phyloP scores from a whole-genome alignment of 37 sponge, comb jelly and placozoan species.

The Aphrocallistes beatrix region DNA sequence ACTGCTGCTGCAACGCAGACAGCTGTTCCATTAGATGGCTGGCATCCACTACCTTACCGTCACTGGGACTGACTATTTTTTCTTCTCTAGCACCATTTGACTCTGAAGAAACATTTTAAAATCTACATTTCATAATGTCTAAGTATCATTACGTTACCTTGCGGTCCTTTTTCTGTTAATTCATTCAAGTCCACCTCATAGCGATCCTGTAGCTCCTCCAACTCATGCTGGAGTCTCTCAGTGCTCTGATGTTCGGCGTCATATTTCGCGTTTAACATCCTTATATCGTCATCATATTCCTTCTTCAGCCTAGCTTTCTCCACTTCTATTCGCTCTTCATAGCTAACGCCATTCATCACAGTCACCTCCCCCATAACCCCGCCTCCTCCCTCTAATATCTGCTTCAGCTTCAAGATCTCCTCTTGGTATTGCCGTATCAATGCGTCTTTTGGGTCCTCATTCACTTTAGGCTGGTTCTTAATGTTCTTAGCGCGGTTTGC shows the following conservation, averaged over 20 bases:
- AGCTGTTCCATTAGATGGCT: constrained; percentile 25
- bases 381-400: constrained; percentile 51
- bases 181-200: neutral
- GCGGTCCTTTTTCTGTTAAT: neutral
- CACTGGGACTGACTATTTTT: neutral
- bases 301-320: constrained; percentile 21
- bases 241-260: constrained; percentile 50
- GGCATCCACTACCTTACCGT: neutral
- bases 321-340: constrained; percentile 21
- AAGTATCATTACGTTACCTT: neutral
- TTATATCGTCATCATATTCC: constrained; percentile 70
- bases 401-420: constrained; percentile 78
- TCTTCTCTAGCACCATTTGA: too few relatives aligned
- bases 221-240: constrained; percentile 49
- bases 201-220: constrained; percentile 34
- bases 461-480: constrained; percentile 93
- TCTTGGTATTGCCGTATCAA: constrained; percentile 83
- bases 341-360: constrained; percentile 19
- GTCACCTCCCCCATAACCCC: neutral
- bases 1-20: constrained; percentile 34
- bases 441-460: constrained; percentile 97
- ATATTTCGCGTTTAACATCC: constrained; percentile 52
- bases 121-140: too few relatives aligned
- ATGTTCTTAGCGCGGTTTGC: constrained; percentile 92
- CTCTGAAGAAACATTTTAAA: too few relatives aligned